Percentiles rank a stretch among this genome's conserved stretches.
These are phyloP conservation scores for Vollenhovia emeryi DNA, from an alignment of 1,140 invertebrate genomes.

Conservation along the genomic window DNA sequence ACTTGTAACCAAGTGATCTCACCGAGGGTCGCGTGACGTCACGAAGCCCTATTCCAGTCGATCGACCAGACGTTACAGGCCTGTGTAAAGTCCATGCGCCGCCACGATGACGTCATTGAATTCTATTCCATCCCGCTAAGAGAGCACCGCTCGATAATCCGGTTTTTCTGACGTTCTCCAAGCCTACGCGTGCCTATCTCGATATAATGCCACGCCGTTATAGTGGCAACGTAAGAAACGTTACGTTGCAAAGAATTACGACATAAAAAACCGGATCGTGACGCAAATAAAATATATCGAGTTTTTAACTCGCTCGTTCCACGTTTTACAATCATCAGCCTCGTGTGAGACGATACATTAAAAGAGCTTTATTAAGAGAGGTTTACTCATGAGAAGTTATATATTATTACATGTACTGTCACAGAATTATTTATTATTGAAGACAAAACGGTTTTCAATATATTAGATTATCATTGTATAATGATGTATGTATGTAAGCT, in stretches of 20 bases:
- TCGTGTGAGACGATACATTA: not conserved
- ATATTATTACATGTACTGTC: not conserved
- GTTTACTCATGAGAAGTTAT: not conserved
- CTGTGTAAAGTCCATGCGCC: not conserved
- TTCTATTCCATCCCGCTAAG: not conserved
- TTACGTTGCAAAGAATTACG: not conserved
- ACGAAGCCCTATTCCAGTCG: conserved; percentile 43
- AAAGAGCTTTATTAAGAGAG: not conserved
- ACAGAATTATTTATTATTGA: not conserved
- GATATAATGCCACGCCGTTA: not conserved
- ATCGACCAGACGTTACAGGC: conserved; percentile 38
- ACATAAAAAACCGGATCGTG: not conserved
- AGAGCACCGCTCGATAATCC: conserved; percentile 47
- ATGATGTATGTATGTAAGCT: not conserved
- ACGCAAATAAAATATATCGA: not conserved
- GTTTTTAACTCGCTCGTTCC: not conserved
- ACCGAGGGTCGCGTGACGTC: conserved; percentile 32
- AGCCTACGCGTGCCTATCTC: not conserved
- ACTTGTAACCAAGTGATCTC: conserved; percentile 40
- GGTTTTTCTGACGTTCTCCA: conserved; percentile 42
- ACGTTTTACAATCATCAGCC: not conserved
- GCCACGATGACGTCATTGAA: conserved; percentile 36
- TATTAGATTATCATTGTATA: not conserved
- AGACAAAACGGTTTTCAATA: not conserved
- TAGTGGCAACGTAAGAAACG: conserved; percentile 17